A percentile compares a stretch with the other conserved stretches of the same genome.
phyloP scores from a whole-genome alignment of 1,140 invertebrate genomes.

The Armadillidium nasatum region DNA sequence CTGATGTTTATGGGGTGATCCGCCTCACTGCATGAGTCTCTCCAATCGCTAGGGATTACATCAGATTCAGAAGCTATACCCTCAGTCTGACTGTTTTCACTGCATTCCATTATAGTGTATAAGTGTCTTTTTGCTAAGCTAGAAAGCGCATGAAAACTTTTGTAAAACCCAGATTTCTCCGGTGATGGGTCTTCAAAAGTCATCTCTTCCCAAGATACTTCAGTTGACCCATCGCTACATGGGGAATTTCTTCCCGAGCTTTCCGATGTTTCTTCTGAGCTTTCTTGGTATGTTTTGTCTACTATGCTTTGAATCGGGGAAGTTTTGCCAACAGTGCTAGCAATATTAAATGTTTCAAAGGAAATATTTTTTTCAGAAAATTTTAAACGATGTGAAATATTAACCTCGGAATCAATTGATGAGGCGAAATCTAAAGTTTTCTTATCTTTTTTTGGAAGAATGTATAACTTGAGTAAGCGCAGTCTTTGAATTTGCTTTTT shows the following conservation, averaged over 20 bases:
- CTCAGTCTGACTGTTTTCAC: constrained; percentile 41
- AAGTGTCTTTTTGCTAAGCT: constrained; percentile 32
- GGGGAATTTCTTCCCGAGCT: constrained; percentile 23
- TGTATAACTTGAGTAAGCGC: background rate
- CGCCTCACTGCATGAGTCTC: constrained; percentile 35
- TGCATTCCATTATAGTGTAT: constrained; percentile 44
- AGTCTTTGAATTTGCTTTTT: background rate
- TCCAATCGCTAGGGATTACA: constrained; percentile 41
- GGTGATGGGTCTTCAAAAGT: constrained; percentile 16
- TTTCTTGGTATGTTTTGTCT: background rate
- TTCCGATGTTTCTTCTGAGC: background rate
- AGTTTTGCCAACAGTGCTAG: too few relatives aligned
- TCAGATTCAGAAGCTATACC: constrained; percentile 37
- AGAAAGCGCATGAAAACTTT: constrained; percentile 15
- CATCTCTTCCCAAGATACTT: constrained; percentile 39
- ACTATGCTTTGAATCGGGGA: too few relatives aligned
- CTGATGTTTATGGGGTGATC: background rate
- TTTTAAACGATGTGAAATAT: background rate
- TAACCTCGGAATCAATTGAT: background rate
- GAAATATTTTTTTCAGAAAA: too few relatives aligned
- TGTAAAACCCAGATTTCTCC: background rate
- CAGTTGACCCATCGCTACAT: constrained; percentile 31
- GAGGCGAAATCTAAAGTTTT: background rate
- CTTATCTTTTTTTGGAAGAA: background rate
- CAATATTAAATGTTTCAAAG: too few relatives aligned